Evolutionary conservation across 2,797 vertebrate species (phyloP).

Genomic region (Austrolebias charrua): DNA sequence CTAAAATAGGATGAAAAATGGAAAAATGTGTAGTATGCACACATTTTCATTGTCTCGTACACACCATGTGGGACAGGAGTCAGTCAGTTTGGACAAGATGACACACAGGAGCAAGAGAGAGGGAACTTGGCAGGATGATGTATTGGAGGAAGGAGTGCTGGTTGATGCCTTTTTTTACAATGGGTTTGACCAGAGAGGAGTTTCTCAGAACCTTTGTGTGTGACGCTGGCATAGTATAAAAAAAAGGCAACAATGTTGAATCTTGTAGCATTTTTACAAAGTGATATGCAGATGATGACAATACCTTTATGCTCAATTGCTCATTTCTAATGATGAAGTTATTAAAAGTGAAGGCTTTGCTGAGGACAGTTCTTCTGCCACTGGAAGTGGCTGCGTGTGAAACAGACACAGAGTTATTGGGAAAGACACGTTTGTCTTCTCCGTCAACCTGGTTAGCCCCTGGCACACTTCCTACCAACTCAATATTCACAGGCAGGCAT

Average conservation of each 20-base stretch:
- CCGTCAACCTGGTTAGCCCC: constrained; percentile 51
- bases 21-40: constrained; percentile 5
- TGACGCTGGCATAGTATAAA: no score
- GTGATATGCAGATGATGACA: no score
- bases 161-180: constrained; percentile 27
- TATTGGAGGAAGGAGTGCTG: constrained; percentile 6
- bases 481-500: constrained; percentile 35
- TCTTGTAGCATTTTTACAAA: no score
- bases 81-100: constrained; percentile 76
- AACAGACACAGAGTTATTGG: constrained; percentile 61
- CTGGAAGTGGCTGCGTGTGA: constrained; percentile 35
- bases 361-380: constrained; percentile 41
- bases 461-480: constrained; percentile 46
- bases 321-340: no score
- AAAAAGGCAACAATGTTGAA: no score
- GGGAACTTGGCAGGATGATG: constrained; percentile 76
- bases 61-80: constrained; percentile 69
- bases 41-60: neutral
- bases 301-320: no score
- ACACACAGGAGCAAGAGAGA: constrained; percentile 47
- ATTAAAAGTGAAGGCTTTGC: neutral
- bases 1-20: constrained; percentile 45
- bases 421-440: constrained; percentile 53
- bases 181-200: no score
- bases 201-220: no score